Evolutionary conservation across 37 sponge, comb jelly and placozoan species (phyloP).

Genomic region (Dysidea cf. avara): DNA sequence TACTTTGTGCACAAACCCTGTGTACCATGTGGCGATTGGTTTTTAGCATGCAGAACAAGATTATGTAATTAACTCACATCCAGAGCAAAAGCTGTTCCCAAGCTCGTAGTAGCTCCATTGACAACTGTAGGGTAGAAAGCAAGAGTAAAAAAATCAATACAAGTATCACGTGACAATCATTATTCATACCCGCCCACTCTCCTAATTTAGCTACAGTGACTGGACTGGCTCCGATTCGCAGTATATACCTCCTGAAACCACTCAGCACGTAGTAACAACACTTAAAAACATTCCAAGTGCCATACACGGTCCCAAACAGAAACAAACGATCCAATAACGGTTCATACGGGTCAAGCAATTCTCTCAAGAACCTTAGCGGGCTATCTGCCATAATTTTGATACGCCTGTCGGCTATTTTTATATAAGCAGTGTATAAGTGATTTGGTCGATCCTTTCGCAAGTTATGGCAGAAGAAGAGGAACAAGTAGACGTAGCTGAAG

Average conservation of each 20-base stretch:
- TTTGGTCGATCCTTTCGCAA: not conserved
- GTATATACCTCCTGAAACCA: slow-evolving; percentile 51
- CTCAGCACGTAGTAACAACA: not conserved
- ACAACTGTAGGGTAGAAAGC: slow-evolving; percentile 28
- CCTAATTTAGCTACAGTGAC: slow-evolving; percentile 36
- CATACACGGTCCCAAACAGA: slow-evolving; percentile 45
- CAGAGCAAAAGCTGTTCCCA: slow-evolving; percentile 78
- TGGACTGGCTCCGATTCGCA: slow-evolving; percentile 19
- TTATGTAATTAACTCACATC: no score
- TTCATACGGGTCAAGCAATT: slow-evolving; percentile 15
- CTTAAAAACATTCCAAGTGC: slow-evolving; percentile 3
- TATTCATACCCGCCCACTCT: slow-evolving; percentile 63
- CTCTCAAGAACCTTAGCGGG: slow-evolving; percentile 34
- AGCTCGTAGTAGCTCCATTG: slow-evolving; percentile 66
- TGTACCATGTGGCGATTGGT: no score
- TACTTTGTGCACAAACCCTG: no score
- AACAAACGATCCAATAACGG: slow-evolving; percentile 26
- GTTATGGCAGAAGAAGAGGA: slow-evolving; percentile 56
- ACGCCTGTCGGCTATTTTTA: slow-evolving; percentile 31
- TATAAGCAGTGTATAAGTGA: not conserved
- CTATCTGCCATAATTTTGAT: slow-evolving; percentile 7
- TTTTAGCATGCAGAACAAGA: no score
- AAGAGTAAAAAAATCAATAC: not conserved
- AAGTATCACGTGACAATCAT: not conserved
- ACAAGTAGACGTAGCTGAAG: not conserved